Percentiles rank a stretch among this genome's conserved stretches.
These are phyloP conservation scores for Teleogryllus occipitalis DNA, from an alignment of 1,140 invertebrate genomes.

Conservation along the genomic window DNA sequence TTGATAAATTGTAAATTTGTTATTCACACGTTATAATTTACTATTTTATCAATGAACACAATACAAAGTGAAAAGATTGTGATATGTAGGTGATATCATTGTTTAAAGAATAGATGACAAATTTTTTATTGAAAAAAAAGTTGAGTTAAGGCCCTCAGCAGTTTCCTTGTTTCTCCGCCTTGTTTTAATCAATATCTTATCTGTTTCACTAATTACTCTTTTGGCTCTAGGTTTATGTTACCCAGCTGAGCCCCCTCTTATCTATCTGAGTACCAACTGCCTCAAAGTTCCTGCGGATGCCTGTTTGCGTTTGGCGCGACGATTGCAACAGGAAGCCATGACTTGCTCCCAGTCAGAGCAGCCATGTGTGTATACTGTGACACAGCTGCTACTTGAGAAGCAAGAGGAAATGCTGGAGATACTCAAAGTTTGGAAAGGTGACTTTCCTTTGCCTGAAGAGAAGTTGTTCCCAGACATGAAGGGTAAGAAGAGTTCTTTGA, in stretches of 20 bases:
- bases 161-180: background rate
- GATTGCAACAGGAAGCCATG: slow-evolving; percentile 54
- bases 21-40: no score
- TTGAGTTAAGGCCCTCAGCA: background rate
- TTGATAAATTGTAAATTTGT: no score
- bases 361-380: slow-evolving; percentile 57
- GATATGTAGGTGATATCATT: background rate
- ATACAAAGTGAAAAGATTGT: no score
- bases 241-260: slow-evolving; percentile 58
- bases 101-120: slow-evolving; percentile 16
- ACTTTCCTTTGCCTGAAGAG: background rate
- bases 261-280: slow-evolving; percentile 54
- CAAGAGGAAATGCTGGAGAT: slow-evolving; percentile 48
- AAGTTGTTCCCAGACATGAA: background rate
- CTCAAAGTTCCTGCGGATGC: slow-evolving; percentile 47
- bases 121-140: background rate
- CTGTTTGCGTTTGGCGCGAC: slow-evolving; percentile 51
- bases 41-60: no score
- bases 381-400: slow-evolving; percentile 58
- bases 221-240: slow-evolving; percentile 43
- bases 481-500: background rate
- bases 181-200: background rate
- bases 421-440: slow-evolving; percentile 31
- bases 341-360: slow-evolving; percentile 51
- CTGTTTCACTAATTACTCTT: slow-evolving; percentile 20